These are phyloP conservation scores for Stenopsyche tienmushanensis DNA, from an alignment of 1,140 invertebrate genomes.

Conservation along the genomic window DNA sequence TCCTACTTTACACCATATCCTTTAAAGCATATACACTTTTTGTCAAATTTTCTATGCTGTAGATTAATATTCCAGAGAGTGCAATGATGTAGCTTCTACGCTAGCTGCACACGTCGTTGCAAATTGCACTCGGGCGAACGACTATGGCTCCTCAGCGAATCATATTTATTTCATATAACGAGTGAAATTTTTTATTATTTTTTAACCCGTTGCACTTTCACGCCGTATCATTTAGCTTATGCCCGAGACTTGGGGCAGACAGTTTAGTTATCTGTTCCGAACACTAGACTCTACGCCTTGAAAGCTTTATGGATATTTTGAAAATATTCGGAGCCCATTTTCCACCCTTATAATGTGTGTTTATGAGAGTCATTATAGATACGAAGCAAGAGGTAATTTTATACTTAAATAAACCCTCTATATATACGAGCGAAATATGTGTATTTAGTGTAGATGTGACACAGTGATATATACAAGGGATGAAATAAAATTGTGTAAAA, in stretches of 20 bases:
- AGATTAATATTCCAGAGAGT: constrained; percentile 5
- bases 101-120: constrained; percentile 1
- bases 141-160: constrained; percentile 24
- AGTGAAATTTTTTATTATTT: constrained; percentile 26
- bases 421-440: too few species aligned
- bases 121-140: not conserved
- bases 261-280: constrained; percentile 28
- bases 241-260: too few species aligned
- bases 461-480: too few species aligned
- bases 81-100: constrained; percentile 1
- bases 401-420: not conserved
- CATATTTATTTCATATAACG: constrained; percentile 39
- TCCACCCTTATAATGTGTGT: constrained; percentile 4
- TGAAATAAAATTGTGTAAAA: too few species aligned
- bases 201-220: constrained; percentile 17
- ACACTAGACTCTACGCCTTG: constrained; percentile 16
- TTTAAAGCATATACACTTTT: too few species aligned
- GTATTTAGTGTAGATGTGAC: too few species aligned
- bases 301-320: constrained; percentile 37
- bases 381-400: not conserved
- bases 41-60: not conserved
- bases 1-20: too few species aligned
- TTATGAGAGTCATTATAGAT: constrained; percentile 8
- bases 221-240: constrained; percentile 25
- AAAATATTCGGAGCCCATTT: constrained; percentile 32